Evolutionary conservation across 2,888 invertebrate genomes (phyloP).

Genomic region (Strigamia transsilvanica): DNA sequence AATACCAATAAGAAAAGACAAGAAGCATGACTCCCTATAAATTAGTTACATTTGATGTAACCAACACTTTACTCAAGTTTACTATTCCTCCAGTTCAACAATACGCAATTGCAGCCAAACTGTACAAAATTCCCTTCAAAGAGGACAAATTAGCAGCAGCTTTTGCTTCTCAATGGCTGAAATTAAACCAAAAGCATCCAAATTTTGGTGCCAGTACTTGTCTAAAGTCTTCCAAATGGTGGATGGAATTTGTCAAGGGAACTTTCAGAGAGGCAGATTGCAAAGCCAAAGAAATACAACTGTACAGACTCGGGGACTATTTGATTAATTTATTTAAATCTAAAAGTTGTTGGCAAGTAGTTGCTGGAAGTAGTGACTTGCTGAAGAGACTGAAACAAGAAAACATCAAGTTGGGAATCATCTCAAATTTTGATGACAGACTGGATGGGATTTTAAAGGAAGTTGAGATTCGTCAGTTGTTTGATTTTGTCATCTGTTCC

Average conservation of each 20-base stretch:
- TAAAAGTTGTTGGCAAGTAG: conserved; percentile 76
- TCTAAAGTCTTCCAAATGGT: conserved; percentile 81
- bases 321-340: conserved; percentile 72
- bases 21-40: conserved; percentile 55
- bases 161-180: conserved; percentile 73
- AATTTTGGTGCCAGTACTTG: conserved; percentile 78
- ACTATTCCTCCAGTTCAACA: conserved; percentile 75
- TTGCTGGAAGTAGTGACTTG: conserved; percentile 73
- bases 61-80: conserved; percentile 82
- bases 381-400: conserved; percentile 69
- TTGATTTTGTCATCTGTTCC: conserved; percentile 82
- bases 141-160: conserved; percentile 70
- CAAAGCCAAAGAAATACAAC: conserved; percentile 56
- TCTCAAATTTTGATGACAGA: conserved; percentile 90
- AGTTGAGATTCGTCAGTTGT: conserved; percentile 74
- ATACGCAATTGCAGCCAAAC: conserved; percentile 75
- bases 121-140: conserved; percentile 73
- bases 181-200: conserved; percentile 75
- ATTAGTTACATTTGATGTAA: conserved; percentile 84
- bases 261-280: conserved; percentile 70
- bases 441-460: conserved; percentile 74
- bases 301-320: conserved; percentile 61
- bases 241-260: conserved; percentile 74
- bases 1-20: neutral
- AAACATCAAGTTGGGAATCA: conserved; percentile 71